Evolutionary conservation across 2,888 invertebrate species (phyloP), one percentile per base, ranked within the genome.

Genomic region (Pristionchus japonicus): DNA sequence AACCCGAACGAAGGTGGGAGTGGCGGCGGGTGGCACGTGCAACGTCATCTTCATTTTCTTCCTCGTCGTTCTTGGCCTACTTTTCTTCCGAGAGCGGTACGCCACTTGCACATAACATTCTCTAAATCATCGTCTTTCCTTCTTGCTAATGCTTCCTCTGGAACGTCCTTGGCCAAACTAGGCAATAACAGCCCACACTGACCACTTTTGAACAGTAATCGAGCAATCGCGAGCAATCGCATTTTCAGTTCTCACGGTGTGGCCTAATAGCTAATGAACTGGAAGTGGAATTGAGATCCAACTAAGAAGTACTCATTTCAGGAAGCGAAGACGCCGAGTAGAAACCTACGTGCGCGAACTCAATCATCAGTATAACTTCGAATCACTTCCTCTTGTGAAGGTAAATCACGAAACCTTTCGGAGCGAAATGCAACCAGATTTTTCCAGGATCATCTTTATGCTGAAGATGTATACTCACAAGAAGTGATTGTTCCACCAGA

Each of bases 11-110:
- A 86, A 86, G 70, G 49, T 86, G 17, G 86, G 86, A 11, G 86
- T 49, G 34, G 86, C 86, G 3, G 86, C 86, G 31, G 86, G 86
- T 11, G 70, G 86, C 34, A 57, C 49, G 20, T 31, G 47, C 43
- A 86, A 86, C 27, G 23, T 70, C 67, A 37, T 70, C 34, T 52
- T 86, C 47, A 47, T 86, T 34, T 67, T 86, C 49, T 34, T 86
- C 67, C 13, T 64, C 37, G 37, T 86, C 47, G 47, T 86, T 17
- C 34, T 86, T 40, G 86, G 52, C 70, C 57, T 86, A 23, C 86
- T 86, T 47, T 70, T 70, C 49, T 27, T 86, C 70, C n/a, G 52
- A 49, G 86, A 86, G 27, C 40, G 86, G 86, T 86, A 40, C 23
- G 70, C 6, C 31, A 64, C 13, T 64, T 64, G 57, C 57, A 57